Percentiles rank a stretch among this genome's conserved stretches.
Conservation (phyloP, 2,113 vertebrate species). For the Herpetotheres cachinnans region DNA sequence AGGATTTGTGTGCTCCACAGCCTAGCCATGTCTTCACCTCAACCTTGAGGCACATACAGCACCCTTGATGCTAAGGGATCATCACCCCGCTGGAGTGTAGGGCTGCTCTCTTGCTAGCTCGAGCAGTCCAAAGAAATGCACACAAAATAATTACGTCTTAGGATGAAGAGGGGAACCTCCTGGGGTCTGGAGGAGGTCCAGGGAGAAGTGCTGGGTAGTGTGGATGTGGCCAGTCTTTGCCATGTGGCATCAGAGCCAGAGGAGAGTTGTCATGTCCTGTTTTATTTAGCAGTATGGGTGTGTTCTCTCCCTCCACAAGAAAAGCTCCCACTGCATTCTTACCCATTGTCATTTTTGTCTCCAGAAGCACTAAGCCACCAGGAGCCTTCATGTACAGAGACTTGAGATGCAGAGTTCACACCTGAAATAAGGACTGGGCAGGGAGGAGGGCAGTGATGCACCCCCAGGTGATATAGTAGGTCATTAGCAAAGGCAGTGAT, state of each 20-base stretch:
- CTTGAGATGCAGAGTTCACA: background rate
- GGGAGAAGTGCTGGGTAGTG: background rate
- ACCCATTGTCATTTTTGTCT: background rate
- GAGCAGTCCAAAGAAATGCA: background rate
- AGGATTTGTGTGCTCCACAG: background rate
- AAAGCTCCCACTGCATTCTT: background rate
- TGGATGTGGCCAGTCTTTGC: background rate
- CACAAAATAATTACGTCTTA: background rate
- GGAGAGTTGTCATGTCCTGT: background rate
- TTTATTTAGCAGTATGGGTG: background rate
- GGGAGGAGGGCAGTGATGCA: background rate
- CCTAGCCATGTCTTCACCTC: background rate
- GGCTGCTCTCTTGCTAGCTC: background rate
- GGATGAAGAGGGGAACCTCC: background rate
- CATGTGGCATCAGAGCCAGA: background rate
- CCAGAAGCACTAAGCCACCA: background rate
- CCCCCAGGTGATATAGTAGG: no score
- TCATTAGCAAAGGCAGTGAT: background rate
- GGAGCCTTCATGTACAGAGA: background rate
- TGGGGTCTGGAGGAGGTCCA: background rate
- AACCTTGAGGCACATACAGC: rapidly evolving
- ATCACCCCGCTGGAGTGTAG: background rate
- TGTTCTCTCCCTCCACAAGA: background rate
- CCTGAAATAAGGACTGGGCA: background rate
- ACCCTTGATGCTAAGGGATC: background rate